These are phyloP conservation scores for Procambarus virginalis DNA, from an alignment of 1,140 invertebrate genomes.

Conservation along the genomic window DNA sequence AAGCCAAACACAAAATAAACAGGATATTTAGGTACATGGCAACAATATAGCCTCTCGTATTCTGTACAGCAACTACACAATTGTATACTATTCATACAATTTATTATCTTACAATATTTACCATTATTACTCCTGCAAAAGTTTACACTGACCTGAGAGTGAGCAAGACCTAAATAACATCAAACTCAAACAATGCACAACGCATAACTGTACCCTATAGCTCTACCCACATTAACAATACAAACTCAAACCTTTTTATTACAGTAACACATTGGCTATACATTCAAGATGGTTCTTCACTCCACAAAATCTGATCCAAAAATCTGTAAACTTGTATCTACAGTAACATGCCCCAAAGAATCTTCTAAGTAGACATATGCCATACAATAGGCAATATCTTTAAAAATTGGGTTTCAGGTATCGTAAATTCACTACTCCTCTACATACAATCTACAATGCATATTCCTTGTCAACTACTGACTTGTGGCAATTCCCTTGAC, in stretches of 20 bases:
- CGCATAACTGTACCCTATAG: not conserved
- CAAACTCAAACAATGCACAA: not conserved
- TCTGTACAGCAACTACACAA: not conserved
- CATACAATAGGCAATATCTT: not conserved
- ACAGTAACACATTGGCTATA: not conserved
- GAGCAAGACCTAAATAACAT: not conserved
- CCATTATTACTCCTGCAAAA: not conserved
- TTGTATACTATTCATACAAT: not conserved
- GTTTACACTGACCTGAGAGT: not conserved
- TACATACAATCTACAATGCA: not conserved
- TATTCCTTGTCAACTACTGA: not conserved
- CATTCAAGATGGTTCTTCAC: not conserved
- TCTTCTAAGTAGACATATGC: not conserved
- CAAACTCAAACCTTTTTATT: not conserved
- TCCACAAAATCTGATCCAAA: not conserved
- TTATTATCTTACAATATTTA: not conserved
- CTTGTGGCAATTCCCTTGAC: not conserved
- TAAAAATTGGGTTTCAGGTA: not conserved
- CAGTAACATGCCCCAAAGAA: not conserved
- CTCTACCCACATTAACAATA: not conserved
- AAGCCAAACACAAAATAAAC: not conserved
- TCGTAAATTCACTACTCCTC: not conserved
- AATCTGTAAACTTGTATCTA: not conserved
- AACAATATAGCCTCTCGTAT: not conserved
- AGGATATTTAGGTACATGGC: not conserved